Conservation (phyloP, 1,140 invertebrate species). For the Archegozetes longisetosus region DNA sequence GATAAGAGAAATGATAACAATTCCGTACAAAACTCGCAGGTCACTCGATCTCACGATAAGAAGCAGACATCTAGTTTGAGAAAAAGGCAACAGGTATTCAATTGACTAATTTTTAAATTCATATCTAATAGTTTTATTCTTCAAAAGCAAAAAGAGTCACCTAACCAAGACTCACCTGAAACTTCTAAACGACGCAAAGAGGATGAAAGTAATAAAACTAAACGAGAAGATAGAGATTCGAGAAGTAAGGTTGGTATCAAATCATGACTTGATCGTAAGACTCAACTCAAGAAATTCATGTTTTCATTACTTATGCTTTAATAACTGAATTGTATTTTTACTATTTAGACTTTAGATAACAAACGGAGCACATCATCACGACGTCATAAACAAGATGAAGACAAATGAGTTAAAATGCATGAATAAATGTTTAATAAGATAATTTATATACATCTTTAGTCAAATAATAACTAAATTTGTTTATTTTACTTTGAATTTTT, state of each 20-base stretch:
- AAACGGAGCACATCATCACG: background rate
- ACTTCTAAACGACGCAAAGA: background rate
- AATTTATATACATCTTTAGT: no score
- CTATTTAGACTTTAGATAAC: background rate
- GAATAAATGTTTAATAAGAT: background rate
- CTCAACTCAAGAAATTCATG: background rate
- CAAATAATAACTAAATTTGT: background rate
- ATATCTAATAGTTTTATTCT: background rate
- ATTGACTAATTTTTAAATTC: background rate
- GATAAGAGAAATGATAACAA: background rate
- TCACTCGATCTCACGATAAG: background rate
- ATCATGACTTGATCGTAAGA: background rate
- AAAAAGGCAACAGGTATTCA: background rate
- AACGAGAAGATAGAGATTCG: background rate
- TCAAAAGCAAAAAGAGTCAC: background rate
- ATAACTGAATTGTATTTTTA: background rate
- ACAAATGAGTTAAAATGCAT: background rate
- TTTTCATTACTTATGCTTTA: background rate
- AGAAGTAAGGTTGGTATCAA: conserved; percentile 5
- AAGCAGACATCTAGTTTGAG: background rate
- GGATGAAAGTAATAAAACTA: conserved; percentile 7
- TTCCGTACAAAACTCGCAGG: background rate
- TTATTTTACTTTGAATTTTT: background rate
- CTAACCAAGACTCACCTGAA: background rate
- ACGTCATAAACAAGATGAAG: background rate